Base-by-base conservation (phyloP, 2,888 invertebrate species). In the Alentia gelatinosa region DNA sequence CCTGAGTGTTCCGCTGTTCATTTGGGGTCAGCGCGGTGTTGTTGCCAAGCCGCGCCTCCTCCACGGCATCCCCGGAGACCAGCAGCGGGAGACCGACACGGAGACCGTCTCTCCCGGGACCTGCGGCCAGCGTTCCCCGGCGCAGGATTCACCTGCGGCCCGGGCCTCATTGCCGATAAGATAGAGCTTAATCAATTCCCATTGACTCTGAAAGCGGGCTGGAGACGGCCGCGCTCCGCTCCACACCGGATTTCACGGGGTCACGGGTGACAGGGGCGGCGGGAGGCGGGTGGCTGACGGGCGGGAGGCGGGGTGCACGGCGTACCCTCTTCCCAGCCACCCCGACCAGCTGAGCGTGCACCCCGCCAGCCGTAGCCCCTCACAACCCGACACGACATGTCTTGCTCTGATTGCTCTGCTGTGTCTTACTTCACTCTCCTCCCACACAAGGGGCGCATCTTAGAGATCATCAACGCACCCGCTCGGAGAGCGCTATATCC, bases 321-420 rank as follows among this genome's bases (percentile, higher is more conserved):
- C 56, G 3, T 12, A 56, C n/a, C 19, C 56, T 56, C 12, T n/a
- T 19, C 12, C 19, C 56, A 56, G 23, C 56, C 56, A n/a, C 56
- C 56, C 5, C 12, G 9, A n/a, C 47, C 47, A 7, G 5, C 56
- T 56, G 56, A n/a, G 19, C n/a, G n/a, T 3, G 74, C 26, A 74
- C 74, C 68, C 68, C 74, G 1, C 74, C 30, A 33, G 30, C 26
- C 33, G 19, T 47, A 12, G 15, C 74, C 74, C 74, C 74, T 15
- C 3, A 74, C 74, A 5, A 15, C 3, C 74, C 4, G 74, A 74
- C 74, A 74, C 30, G 47, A 9, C 47, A 19, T 30, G 83, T 83
- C 83, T 12, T 83, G 83, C 83, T 35, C 83, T 83, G 83, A 83
- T 83, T 83, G 37, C 83, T 1, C 9, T 35, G 39, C 39, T 83